phyloP scores from a whole-genome alignment of 2,113 vertebrate species.

The Cyrtonyx montezumae region DNA sequence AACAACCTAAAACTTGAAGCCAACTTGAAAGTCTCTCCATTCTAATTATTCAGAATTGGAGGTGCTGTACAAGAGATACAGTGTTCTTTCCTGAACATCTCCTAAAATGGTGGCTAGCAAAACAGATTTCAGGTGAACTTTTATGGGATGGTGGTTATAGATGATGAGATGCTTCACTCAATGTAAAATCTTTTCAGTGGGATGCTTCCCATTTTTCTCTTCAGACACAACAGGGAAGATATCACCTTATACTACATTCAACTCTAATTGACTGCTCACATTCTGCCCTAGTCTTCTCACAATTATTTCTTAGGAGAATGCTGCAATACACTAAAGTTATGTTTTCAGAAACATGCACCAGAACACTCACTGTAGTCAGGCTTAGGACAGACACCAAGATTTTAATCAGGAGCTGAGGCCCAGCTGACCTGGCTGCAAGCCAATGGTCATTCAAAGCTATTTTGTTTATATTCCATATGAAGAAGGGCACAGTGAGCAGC shows the following conservation, averaged over 20 bases:
- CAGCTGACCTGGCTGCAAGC: background rate
- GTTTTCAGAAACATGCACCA: background rate
- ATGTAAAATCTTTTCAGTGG: background rate
- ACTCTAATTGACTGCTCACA: conserved; percentile 44
- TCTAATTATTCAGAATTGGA: conserved; percentile 78
- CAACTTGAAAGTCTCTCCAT: conserved; percentile 79
- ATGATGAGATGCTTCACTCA: background rate
- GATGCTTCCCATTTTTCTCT: conserved; percentile 9
- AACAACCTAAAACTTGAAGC: conserved; percentile 82
- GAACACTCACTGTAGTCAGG: background rate
- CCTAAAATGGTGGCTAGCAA: conserved; percentile 59
- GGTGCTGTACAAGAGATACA: conserved; percentile 65
- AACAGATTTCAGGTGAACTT: conserved; percentile 17
- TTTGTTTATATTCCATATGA: background rate
- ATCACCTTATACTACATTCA: background rate
- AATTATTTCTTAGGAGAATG: conserved; percentile 52
- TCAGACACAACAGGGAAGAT: background rate
- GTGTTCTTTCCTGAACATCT: conserved; percentile 52
- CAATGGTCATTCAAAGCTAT: background rate
- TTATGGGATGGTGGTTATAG: background rate
- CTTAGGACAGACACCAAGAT: background rate
- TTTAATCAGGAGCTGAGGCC: background rate
- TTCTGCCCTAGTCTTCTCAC: conserved; percentile 27
- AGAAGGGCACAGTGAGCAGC: background rate
- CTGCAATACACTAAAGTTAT: background rate